phyloP scores from a whole-genome alignment of 2,113 vertebrate genomes.

The Ailurus styani region DNA sequence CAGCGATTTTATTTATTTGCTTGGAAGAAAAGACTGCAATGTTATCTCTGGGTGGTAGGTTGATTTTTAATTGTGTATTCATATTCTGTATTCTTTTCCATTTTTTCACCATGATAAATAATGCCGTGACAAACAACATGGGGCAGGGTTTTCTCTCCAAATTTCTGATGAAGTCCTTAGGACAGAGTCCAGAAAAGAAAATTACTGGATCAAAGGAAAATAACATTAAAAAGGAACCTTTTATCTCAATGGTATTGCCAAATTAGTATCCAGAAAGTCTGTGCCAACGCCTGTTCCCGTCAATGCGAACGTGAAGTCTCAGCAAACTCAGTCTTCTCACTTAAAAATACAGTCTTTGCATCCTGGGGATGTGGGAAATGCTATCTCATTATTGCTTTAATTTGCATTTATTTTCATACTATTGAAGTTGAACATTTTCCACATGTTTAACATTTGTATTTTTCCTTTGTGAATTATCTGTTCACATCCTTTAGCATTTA shows the following conservation, averaged over 20 bases:
- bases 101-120: neutral
- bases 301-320: neutral
- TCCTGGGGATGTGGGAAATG: neutral
- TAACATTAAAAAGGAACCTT: neutral
- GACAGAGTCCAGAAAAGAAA: neutral
- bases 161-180: conserved; percentile 29
- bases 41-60: neutral
- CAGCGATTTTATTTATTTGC: neutral
- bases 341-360: neutral
- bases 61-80: conserved; percentile 22
- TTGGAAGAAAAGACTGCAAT: neutral
- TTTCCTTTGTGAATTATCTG: conserved; percentile 37
- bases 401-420: conserved; percentile 43
- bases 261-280: neutral
- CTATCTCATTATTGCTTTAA: neutral
- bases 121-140: neutral
- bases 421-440: neutral
- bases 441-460: neutral
- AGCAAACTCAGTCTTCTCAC: neutral
- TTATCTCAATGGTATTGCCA: neutral
- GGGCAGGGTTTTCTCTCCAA: neutral
- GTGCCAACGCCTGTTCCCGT: neutral
- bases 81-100: neutral
- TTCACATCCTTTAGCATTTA: neutral
- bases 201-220: conserved; percentile 15